phyloP scores from a whole-genome alignment of 1,140 invertebrate species.

The Drosophila chauvacae region DNA sequence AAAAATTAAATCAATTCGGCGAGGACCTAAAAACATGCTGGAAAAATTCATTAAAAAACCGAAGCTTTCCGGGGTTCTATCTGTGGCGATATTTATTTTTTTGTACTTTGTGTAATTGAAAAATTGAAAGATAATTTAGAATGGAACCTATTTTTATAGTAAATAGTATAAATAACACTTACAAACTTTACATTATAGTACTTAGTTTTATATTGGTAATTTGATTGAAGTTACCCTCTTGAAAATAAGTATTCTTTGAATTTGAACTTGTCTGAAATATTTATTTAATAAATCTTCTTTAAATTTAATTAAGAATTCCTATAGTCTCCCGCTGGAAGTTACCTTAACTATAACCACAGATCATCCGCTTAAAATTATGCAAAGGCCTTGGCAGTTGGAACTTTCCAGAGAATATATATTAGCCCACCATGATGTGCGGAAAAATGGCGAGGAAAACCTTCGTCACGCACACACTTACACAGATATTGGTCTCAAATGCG shows the following conservation, averaged over 20 bases:
- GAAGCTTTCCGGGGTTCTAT: conserved; percentile 7
- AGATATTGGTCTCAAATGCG: conserved; percentile 59
- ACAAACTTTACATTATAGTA: neutral
- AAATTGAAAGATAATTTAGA: neutral
- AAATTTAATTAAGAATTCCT: neutral
- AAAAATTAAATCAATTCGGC: conserved; percentile 69
- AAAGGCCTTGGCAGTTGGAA: conserved; percentile 17
- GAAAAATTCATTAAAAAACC: conserved; percentile 66
- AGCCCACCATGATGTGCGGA: conserved; percentile 22
- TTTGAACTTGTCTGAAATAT: no score
- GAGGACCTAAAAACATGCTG: conserved; percentile 51
- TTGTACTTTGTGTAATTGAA: conserved; percentile 10
- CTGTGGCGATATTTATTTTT: conserved; percentile 11
- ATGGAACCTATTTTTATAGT: no score
- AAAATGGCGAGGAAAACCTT: conserved; percentile 33
- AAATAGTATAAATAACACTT: neutral
- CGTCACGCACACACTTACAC: conserved; percentile 56
- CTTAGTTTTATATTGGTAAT: no score
- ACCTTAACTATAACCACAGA: neutral
- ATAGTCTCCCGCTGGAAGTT: neutral
- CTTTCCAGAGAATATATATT: conserved; percentile 25
- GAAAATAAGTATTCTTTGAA: no score
- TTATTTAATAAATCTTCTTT: no score
- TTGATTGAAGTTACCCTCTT: neutral
- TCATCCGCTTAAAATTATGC: neutral